Base-by-base conservation (phyloP, 2,888 invertebrate species). In the Drosophila leonis region DNA sequence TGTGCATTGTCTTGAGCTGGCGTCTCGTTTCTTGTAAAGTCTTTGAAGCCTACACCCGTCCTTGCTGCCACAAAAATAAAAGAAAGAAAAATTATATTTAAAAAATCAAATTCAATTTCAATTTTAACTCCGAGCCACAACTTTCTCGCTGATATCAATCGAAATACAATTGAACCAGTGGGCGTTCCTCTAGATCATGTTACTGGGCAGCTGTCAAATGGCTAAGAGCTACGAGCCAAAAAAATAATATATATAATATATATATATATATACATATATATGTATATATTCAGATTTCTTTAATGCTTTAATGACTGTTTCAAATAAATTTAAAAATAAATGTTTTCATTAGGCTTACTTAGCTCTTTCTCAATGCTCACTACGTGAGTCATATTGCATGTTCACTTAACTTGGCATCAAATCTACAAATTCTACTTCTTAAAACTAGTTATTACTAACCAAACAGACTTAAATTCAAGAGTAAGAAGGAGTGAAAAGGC, bases 41-140 rank as follows among this genome's bases (percentile, higher is more conserved):
- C 39, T 63, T 49, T 48, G 8, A 62, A 73, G 64, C 88, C 85
- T 79, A 88, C 80, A 76, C 65, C 65, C 67, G 82, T 82, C 78
- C 88, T 87, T 83, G 74, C 51, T 20, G 12, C n/a, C 41, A 27
- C 18, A n/a, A n/a, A 35, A 39, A 49, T 20, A 10, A 31, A 35
- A 29, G 5, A 27, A 6, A 41, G 41, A 41, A 9, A 46, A 27
- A n/a, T 15, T n/a, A 15, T 46, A 46, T 46, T 27, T 15, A 15
- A 27, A 52, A 42, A 44, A 5, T 5, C 24, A 31, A 61, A 61
- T 42, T 48, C 44, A 57, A 57, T 57, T 65, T 65, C 56, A 65
- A 60, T 60, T 39, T 59, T n/a, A n/a, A n/a, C n/a, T n/a, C n/a
- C 42, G 3, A 49, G 48, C 15, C 44, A 13, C n/a, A 62, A 71